Percentiles rank a stretch among this genome's conserved stretches.
phyloP scores from a whole-genome alignment of 2,797 vertebrate species.

The Phylloscopus collybita region DNA sequence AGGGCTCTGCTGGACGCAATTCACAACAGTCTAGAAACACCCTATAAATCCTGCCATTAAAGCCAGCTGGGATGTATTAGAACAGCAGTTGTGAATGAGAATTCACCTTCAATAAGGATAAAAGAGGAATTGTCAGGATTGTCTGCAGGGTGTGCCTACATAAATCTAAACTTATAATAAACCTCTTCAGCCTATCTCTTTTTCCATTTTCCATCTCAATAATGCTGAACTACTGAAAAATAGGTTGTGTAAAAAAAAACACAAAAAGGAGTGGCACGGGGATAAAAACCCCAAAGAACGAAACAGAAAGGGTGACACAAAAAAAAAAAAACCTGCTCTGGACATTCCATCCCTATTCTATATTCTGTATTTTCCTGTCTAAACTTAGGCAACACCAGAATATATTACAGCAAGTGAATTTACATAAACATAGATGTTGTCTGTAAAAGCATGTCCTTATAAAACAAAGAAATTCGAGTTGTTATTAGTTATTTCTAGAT shows the following conservation, averaged over 20 bases:
- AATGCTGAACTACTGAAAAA: background rate
- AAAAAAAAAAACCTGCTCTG: background rate
- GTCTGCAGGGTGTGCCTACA: background rate
- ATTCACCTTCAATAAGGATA: constrained; percentile 37
- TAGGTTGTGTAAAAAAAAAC: background rate
- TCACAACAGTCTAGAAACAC: constrained; percentile 31
- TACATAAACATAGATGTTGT: background rate
- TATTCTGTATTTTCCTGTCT: background rate
- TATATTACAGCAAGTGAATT: background rate
- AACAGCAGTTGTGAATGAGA: constrained; percentile 17
- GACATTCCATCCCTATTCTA: background rate
- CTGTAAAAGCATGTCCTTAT: background rate
- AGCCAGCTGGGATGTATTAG: constrained; percentile 36
- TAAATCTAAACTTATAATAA: background rate
- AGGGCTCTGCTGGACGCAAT: constrained; percentile 13
- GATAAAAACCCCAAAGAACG: background rate
- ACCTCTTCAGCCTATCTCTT: background rate
- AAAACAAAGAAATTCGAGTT: background rate
- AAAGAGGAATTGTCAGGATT: constrained; percentile 19
- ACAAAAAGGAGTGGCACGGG: rapidly evolving
- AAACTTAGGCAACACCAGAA: background rate
- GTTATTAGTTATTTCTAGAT: background rate
- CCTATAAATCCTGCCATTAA: constrained; percentile 54
- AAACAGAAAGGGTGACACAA: background rate
- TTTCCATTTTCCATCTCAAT: background rate